Percentiles rank a stretch among this genome's conserved stretches.
Conservation (phyloP, 2,113 vertebrate genomes). For the Cairina moschata region DNA sequence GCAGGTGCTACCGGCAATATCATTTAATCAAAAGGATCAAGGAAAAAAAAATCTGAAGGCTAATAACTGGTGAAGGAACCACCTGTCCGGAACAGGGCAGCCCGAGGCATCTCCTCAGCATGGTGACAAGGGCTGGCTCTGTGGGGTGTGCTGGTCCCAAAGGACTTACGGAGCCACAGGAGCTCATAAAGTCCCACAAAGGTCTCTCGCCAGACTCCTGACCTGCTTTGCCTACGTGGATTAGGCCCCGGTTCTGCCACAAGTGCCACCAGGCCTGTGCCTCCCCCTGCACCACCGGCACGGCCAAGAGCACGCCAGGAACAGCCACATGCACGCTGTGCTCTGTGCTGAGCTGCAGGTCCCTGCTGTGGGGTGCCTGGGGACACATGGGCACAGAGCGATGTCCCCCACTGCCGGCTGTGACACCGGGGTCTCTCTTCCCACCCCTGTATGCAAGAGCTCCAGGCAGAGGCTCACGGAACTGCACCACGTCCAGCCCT, state of each 20-base stretch:
- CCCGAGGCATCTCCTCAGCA: rapidly evolving
- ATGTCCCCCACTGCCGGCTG: rapidly evolving
- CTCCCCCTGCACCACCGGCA: too few relatives aligned
- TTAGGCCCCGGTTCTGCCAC: too few relatives aligned
- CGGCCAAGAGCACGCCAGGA: too few relatives aligned
- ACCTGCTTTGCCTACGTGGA: too few relatives aligned
- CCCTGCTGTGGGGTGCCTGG: background rate
- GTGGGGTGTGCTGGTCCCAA: background rate
- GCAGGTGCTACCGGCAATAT: background rate
- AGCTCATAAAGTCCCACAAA: background rate
- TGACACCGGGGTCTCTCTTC: background rate
- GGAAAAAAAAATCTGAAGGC: background rate
- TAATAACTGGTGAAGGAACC: background rate
- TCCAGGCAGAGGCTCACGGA: background rate
- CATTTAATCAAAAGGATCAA: background rate
- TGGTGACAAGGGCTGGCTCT: background rate
- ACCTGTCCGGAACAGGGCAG: background rate
- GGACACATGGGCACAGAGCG: rapidly evolving
- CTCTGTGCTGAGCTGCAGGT: background rate
- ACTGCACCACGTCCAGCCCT: background rate
- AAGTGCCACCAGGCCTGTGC: too few relatives aligned
- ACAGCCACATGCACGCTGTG: too few relatives aligned
- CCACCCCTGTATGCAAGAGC: background rate
- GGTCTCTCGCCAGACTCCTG: background rate
- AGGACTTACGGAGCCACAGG: background rate